phyloP scores from a whole-genome alignment of 2,888 invertebrate species.

The Drosophila prostipennis region DNA sequence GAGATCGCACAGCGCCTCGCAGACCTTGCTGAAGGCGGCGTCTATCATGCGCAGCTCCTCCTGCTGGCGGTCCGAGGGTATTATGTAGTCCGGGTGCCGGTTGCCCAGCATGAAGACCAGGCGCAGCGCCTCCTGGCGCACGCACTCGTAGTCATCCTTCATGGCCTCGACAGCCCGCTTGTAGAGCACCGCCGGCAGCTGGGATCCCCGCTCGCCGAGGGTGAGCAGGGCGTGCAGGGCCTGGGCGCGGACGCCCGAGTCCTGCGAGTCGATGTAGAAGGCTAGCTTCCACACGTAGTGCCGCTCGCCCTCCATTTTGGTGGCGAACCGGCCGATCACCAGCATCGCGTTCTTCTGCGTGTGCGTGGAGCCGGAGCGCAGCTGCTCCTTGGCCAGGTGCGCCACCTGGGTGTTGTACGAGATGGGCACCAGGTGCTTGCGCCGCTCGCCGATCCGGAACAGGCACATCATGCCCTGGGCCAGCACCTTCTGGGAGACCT shows the following conservation, averaged over 20 bases:
- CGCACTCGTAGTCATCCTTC: conserved; percentile 97
- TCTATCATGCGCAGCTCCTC: conserved; percentile 96
- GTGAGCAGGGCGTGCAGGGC: conserved; percentile 94
- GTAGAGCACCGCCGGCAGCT: conserved; percentile 89
- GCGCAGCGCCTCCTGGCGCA: conserved; percentile 93
- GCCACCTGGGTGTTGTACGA: conserved; percentile 82
- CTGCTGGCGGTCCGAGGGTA: conserved; percentile 88
- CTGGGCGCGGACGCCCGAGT: conserved; percentile 95
- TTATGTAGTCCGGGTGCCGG: conserved; percentile 92
- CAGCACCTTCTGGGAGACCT: conserved; percentile 83
- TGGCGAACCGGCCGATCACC: conserved; percentile 80
- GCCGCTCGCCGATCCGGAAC: conserved; percentile 80
- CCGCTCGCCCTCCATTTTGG: conserved; percentile 86
- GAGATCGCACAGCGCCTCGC: conserved; percentile 96
- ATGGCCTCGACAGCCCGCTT: conserved; percentile 89
- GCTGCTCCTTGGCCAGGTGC: conserved; percentile 81
- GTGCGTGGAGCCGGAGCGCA: conserved; percentile 82
- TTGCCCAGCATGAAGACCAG: conserved; percentile 94
- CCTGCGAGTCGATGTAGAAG: conserved; percentile 93
- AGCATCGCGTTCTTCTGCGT: conserved; percentile 83
- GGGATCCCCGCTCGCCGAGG: conserved; percentile 92
- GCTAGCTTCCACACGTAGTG: conserved; percentile 90
- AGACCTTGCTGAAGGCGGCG: conserved; percentile 98
- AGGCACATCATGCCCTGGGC: conserved; percentile 83
- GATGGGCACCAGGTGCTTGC: conserved; percentile 69